Evolutionary conservation across 2,888 invertebrate species (phyloP), one percentile per base, ranked within the genome.

Genomic region (Tinea semifulvella): DNA sequence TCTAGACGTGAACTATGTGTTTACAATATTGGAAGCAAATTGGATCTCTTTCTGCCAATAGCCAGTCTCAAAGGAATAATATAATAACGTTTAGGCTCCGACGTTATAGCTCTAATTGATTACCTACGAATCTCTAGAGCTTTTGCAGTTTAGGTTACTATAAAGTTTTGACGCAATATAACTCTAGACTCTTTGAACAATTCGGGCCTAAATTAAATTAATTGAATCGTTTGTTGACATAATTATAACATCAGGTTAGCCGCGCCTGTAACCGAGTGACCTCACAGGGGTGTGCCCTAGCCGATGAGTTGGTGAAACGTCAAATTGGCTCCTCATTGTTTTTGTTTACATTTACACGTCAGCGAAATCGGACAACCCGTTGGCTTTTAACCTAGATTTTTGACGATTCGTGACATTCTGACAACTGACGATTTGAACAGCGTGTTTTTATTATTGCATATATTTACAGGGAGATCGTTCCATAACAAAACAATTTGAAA

Each of bases 331-430:
- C 77, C 68, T 79, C 79, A 79, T 71, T 76, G 74, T 75, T 77
- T 36, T 74, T 76, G 73, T 68, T 76, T 75, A 74, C 71, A 75
- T 75, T 77, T 76, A 75, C 75, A 76, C 77, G 73, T 77, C 75
- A 74, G 73, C 75, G 61, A 60, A 51, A 51, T 55, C 20, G 13
- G 45, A 26, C 38, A 14, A 20, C 10, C 40, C 14, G 17, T 22
- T 22, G 11, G 22, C 40, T 20, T 40, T 40, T 46, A 43, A 46
- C 46, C 46, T 36, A 38, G 18, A 54, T 46, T 42, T 42, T 11
- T 19, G 8, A 18, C 14, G 13, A 14, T 31, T 31, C 7, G 6
- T 26, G 27, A 27, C 8, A 26, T 20, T 22, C 25, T 16, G 13
- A 11, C 25, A 31, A 7, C 13, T 31, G 11, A 31, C 31, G 31